These are phyloP conservation scores for Dryobotodes eremita DNA, from an alignment of 2,888 invertebrate genomes.

Conservation along the genomic window DNA sequence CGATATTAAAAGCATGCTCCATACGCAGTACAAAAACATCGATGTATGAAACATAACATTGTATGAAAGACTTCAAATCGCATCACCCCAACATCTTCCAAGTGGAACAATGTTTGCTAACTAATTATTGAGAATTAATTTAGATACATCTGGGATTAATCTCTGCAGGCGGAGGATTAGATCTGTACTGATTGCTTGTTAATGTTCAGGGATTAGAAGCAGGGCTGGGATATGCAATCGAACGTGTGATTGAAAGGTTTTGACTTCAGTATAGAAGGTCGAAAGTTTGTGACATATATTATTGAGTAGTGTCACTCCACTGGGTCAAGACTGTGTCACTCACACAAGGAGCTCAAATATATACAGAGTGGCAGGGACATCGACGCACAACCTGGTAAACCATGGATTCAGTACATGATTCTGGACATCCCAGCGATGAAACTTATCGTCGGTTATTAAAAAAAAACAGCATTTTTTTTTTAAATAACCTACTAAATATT, in stretches of 20 bases:
- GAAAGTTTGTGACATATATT: neutral
- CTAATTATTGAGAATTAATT: slow-evolving; percentile 47
- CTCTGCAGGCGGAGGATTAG: slow-evolving; percentile 18
- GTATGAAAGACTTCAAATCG: neutral
- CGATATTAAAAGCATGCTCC: neutral
- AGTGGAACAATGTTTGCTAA: slow-evolving; percentile 11
- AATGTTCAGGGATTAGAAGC: neutral
- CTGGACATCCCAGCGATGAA: too few relatives aligned
- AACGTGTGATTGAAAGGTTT: neutral
- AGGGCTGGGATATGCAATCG: neutral
- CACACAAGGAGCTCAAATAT: too few relatives aligned
- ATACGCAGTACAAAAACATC: neutral
- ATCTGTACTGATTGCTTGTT: slow-evolving; percentile 32
- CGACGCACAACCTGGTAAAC: too few relatives aligned
- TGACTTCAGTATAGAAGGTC: neutral
- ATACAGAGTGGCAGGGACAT: too few relatives aligned
- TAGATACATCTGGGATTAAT: slow-evolving; percentile 37
- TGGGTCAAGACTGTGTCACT: too few relatives aligned
- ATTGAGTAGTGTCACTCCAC: too few relatives aligned
- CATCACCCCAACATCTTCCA: neutral
- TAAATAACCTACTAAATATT: too few relatives aligned
- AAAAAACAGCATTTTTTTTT: too few relatives aligned
- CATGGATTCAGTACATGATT: too few relatives aligned
- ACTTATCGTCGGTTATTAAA: too few relatives aligned
- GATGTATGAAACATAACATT: neutral